These are phyloP conservation scores for Poeciliopsis gracilis DNA, from an alignment of 2,797 vertebrate genomes.

Conservation along the genomic window DNA sequence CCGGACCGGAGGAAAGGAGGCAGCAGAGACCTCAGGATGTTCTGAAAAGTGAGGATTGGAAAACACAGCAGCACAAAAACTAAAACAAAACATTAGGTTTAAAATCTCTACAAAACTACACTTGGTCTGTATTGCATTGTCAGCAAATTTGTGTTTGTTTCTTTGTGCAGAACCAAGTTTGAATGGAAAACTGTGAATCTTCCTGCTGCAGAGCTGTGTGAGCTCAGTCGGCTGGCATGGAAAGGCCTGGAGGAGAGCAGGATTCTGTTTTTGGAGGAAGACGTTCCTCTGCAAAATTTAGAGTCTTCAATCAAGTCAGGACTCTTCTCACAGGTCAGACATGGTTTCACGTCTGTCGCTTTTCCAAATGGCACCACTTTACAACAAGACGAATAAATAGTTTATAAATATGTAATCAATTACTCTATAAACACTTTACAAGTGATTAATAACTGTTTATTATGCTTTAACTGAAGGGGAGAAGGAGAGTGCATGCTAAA, in stretches of 20 bases:
- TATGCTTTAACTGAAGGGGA: too few species aligned
- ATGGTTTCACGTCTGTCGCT: neutral
- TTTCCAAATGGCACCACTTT: too few species aligned
- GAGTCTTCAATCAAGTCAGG: slow-evolving; percentile 79
- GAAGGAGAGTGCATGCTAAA: too few species aligned
- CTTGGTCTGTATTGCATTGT: neutral
- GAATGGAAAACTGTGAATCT: slow-evolving; percentile 1
- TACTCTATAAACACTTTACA: too few species aligned
- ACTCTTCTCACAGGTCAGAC: slow-evolving; percentile 81
- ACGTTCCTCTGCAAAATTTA: slow-evolving; percentile 73
- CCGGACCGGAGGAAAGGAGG: neutral
- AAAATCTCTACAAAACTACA: neutral
- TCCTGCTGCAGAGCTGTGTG: slow-evolving; percentile 67
- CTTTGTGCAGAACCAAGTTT: slow-evolving; percentile 17
- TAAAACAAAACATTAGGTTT: neutral
- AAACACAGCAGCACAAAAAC: neutral
- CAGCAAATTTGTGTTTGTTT: neutral
- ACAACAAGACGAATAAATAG: too few species aligned
- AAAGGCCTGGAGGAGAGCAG: slow-evolving; percentile 80
- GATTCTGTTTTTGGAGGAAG: slow-evolving; percentile 81
- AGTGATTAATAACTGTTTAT: too few species aligned
- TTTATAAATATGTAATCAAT: too few species aligned
- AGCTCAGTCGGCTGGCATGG: slow-evolving; percentile 83
- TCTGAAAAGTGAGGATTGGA: slow-evolving; percentile 42
- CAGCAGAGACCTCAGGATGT: neutral